Percentiles rank a stretch among this genome's conserved stretches.
phyloP scores from a whole-genome alignment of 2,888 invertebrate species.

The Allolobophora icterica region DNA sequence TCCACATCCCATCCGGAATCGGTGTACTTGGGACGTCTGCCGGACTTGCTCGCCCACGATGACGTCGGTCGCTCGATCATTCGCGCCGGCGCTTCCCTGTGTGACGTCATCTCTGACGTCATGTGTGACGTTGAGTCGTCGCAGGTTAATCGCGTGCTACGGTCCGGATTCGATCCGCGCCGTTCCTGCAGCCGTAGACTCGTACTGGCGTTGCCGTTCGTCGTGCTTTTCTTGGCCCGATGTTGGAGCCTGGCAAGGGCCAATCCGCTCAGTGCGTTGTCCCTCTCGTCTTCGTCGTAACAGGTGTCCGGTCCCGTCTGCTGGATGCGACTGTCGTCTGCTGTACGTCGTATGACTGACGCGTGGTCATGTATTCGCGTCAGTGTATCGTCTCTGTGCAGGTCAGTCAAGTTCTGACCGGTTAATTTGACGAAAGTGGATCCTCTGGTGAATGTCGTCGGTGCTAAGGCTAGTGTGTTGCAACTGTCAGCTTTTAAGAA shows the following conservation, averaged over 20 bases:
- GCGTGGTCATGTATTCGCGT: constrained; percentile 3
- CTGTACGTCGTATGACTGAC: background rate
- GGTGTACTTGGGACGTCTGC: background rate
- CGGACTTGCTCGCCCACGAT: constrained; percentile 22
- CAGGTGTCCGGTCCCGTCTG: background rate
- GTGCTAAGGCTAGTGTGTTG: background rate
- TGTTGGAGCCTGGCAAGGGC: background rate
- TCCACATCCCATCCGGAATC: constrained; percentile 11
- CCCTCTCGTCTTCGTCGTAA: background rate
- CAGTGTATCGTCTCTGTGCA: background rate
- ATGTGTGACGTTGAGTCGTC: background rate
- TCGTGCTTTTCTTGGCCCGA: background rate
- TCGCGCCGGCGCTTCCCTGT: background rate
- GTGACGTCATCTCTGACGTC: background rate
- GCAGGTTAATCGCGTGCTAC: background rate
- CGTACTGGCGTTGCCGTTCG: background rate
- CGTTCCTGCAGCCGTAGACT: background rate
- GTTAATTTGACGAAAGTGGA: background rate
- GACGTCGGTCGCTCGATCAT: constrained; percentile 13
- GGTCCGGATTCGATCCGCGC: background rate
- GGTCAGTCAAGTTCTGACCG: background rate
- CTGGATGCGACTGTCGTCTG: background rate
- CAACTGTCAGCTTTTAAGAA: background rate
- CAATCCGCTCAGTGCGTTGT: background rate
- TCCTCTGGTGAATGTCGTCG: background rate